phyloP scores from a whole-genome alignment of 2,113 vertebrate species.

The Cynopterus brachyotis region DNA sequence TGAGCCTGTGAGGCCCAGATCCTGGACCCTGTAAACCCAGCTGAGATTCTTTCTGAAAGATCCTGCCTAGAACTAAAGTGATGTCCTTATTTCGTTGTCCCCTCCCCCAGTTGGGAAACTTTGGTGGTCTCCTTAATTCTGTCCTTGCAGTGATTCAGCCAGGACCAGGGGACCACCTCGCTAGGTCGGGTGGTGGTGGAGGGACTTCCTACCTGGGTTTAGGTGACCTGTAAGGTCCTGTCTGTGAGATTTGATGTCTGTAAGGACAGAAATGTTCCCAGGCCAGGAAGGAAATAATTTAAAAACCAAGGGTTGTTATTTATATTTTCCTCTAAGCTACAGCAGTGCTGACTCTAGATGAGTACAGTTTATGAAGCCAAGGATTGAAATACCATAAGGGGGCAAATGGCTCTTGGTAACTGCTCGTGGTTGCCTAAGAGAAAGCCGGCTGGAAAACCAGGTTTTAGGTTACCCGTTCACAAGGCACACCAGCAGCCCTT shows the following conservation, averaged over 20 bases:
- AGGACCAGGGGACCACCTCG: background rate
- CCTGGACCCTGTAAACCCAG: background rate
- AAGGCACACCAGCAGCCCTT: background rate
- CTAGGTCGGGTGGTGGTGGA: too few relatives aligned
- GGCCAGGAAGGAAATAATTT: background rate
- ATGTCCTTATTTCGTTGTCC: background rate
- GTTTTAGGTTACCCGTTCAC: background rate
- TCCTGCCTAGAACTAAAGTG: background rate
- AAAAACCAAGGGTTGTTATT: background rate
- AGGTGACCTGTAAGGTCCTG: background rate
- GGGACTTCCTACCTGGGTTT: background rate
- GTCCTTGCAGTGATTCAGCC: background rate
- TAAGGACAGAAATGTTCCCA: background rate
- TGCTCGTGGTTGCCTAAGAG: background rate
- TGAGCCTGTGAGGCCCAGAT: fast-evolving
- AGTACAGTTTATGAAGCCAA: background rate
- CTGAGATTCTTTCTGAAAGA: background rate
- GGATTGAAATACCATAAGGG: background rate
- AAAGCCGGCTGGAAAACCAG: background rate
- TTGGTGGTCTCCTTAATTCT: background rate
- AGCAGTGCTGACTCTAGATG: background rate
- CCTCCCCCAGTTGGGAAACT: background rate
- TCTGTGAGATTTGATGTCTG: background rate
- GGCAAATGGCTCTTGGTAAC: background rate
- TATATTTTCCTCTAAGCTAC: background rate